Evolutionary conservation across 2,797 vertebrate genomes (phyloP).

Genomic region (Chelidonichthys spinosus): DNA sequence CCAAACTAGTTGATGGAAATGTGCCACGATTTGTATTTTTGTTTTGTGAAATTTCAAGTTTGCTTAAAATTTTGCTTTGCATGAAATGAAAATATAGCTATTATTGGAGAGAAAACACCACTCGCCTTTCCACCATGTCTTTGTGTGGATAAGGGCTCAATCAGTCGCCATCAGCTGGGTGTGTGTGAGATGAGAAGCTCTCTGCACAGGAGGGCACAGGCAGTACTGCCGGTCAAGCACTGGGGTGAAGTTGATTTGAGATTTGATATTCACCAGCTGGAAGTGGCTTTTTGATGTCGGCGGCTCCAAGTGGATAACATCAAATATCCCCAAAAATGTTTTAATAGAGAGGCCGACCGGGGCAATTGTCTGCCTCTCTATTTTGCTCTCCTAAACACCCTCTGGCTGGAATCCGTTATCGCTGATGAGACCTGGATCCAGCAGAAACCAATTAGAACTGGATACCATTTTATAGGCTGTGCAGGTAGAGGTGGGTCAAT

Average conservation of each 20-base stretch:
- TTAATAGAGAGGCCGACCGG: slow-evolving; percentile 6
- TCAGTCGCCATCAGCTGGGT: background rate
- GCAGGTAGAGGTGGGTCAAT: background rate
- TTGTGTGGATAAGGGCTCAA: too few relatives aligned
- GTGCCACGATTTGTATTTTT: too few relatives aligned
- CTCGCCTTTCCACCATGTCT: background rate
- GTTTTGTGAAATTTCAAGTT: too few relatives aligned
- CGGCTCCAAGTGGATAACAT: slow-evolving; percentile 16
- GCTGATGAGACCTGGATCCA: background rate
- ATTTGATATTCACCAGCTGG: slow-evolving; percentile 37
- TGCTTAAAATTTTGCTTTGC: too few relatives aligned
- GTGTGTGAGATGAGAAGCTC: background rate
- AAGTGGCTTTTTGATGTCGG: slow-evolving; percentile 19
- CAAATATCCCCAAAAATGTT: slow-evolving; percentile 1
- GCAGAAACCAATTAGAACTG: background rate
- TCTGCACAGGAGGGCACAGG: too few relatives aligned
- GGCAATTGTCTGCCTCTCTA: background rate
- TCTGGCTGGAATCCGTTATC: slow-evolving; percentile 1
- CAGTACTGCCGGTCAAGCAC: background rate
- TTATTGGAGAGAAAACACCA: background rate
- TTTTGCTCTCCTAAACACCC: slow-evolving; percentile 1
- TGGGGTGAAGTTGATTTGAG: slow-evolving; percentile 16
- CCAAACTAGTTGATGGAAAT: too few relatives aligned
- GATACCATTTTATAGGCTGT: background rate
- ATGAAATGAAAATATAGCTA: too few relatives aligned